These are phyloP conservation scores for Setipinna tenuifilis DNA, from an alignment of 2,797 vertebrate genomes.

Conservation along the genomic window DNA sequence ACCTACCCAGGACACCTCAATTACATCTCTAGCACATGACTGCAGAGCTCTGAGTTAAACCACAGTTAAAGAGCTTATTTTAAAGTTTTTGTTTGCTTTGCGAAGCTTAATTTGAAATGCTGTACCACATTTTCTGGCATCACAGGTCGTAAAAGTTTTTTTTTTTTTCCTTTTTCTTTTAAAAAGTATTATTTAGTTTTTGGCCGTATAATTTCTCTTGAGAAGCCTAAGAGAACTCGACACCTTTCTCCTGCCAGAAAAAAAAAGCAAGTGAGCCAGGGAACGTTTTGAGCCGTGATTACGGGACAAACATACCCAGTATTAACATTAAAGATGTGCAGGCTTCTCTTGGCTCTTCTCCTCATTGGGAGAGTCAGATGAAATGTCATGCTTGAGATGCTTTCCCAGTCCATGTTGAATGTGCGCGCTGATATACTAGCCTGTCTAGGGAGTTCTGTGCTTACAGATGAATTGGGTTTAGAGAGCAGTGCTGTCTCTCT, in stretches of 20 bases:
- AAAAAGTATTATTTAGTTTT: conserved; percentile 28
- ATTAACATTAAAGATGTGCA: conserved; percentile 38
- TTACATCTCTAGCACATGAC: conserved; percentile 43
- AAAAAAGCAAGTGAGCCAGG: conserved; percentile 36
- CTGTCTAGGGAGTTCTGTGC: conserved; percentile 60
- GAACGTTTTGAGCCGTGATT: conserved; percentile 47
- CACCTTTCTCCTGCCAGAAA: conserved; percentile 62
- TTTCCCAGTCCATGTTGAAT: conserved; percentile 58
- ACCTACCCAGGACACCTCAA: conserved; percentile 28
- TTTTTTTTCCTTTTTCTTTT: conserved; percentile 38
- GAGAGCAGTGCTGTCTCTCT: conserved; percentile 60
- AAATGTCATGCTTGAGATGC: conserved; percentile 62
- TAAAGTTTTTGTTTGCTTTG: conserved; percentile 71
- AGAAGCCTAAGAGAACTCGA: conserved; percentile 63
- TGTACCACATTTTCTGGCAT: conserved; percentile 72
- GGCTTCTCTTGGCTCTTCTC: conserved; percentile 37
- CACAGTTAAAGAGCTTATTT: conserved; percentile 68
- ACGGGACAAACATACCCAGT: conserved; percentile 51
- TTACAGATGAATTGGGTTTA: conserved; percentile 65
- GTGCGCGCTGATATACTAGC: conserved; percentile 56
- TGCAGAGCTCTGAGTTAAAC: conserved; percentile 55
- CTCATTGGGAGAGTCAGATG: conserved; percentile 60
- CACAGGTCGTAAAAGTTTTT: conserved; percentile 58
- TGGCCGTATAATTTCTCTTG: conserved; percentile 67
- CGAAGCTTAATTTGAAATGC: conserved; percentile 73